Conservation (phyloP, 2,113 vertebrate genomes). For the Emydocephalus ijimae region DNA sequence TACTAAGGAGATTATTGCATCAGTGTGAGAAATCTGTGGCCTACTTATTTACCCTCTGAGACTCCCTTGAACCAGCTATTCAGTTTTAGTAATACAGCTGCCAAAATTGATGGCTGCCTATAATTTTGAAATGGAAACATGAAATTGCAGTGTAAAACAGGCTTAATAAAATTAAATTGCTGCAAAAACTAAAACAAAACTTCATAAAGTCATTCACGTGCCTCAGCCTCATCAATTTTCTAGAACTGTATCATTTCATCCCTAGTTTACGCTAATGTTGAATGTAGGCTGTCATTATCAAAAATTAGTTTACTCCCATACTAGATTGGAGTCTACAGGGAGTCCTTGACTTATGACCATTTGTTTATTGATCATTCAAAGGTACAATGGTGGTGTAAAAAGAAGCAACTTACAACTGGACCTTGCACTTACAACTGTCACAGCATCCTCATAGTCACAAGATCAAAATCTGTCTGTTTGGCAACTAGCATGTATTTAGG, state of each 20-base stretch:
- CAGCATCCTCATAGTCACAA: not conserved
- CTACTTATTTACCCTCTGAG: not conserved
- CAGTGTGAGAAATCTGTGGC: not conserved
- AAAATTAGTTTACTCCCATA: not conserved
- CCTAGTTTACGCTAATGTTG: not conserved
- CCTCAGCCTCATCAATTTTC: not conserved
- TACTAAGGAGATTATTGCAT: not conserved
- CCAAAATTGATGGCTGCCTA: not conserved
- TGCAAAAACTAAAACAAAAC: not conserved
- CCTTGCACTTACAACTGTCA: not conserved
- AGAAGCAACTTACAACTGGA: not conserved
- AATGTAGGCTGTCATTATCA: not conserved
- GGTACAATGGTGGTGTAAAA: not conserved
- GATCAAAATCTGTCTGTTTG: not conserved
- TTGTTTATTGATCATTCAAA: not conserved
- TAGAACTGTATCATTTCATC: not conserved
- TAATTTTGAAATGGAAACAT: not conserved
- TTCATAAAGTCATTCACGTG: not conserved
- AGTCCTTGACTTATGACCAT: not conserved
- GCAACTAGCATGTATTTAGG: not conserved
- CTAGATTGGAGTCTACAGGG: not conserved
- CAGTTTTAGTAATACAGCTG: not conserved
- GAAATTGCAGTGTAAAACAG: not conserved
- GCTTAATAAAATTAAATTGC: not conserved
- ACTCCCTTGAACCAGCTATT: not conserved